phyloP scores from a whole-genome alignment of 2,888 invertebrate genomes.

The Phoenoteleia sp. region DNA sequence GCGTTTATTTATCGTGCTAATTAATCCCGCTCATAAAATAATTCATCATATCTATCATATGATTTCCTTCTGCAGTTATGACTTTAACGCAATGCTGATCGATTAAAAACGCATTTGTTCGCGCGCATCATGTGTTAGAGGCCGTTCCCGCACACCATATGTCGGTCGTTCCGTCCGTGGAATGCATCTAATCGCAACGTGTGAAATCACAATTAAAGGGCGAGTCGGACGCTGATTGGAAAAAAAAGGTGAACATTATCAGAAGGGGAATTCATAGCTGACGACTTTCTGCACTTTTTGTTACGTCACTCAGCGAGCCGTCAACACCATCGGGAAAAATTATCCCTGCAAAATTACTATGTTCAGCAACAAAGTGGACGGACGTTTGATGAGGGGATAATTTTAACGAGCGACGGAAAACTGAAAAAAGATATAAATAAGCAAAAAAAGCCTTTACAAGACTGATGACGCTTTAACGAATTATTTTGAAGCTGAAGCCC shows the following conservation, averaged over 20 bases:
- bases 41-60: neutral
- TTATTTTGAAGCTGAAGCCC: neutral
- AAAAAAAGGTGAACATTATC: conserved; percentile 58
- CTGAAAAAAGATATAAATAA: neutral
- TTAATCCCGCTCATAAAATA: neutral
- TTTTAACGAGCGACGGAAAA: conserved; percentile 35
- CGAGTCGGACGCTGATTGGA: conserved; percentile 63
- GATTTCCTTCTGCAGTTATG: neutral
- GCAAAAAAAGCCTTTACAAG: neutral
- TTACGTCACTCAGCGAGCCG: conserved; percentile 56
- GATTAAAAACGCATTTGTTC: conserved; percentile 65
- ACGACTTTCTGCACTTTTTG: conserved; percentile 55
- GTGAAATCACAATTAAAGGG: conserved; percentile 77
- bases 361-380: conserved; percentile 31
- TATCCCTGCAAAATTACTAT: conserved; percentile 41
- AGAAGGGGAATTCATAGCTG: conserved; percentile 44
- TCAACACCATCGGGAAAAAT: conserved; percentile 45
- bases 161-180: conserved; percentile 38
- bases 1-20: neutral
- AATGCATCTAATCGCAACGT: conserved; percentile 74
- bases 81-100: conserved; percentile 36
- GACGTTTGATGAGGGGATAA: conserved; percentile 35
- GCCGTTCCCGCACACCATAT: conserved; percentile 46
- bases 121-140: conserved; percentile 47
- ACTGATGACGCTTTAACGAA: neutral